Evolutionary conservation across 2,888 invertebrate genomes (phyloP).

Genomic region (Plemyria rubiginata): DNA sequence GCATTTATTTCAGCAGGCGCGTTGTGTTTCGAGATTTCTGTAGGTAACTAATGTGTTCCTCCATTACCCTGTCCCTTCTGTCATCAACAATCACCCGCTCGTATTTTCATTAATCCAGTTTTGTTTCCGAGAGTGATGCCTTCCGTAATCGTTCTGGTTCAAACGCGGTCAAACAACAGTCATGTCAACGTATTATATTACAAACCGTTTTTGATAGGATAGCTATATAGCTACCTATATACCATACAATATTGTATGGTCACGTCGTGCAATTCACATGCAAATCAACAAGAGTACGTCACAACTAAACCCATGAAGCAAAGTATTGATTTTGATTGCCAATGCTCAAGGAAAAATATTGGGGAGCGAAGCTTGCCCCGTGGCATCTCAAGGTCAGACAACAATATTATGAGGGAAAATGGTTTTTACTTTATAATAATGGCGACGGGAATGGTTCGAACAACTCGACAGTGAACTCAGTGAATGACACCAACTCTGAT

Average conservation of each 20-base stretch:
- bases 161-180: neutral
- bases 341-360: conserved; percentile 15
- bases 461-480: conserved; percentile 10
- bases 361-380: conserved; percentile 15
- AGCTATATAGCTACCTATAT: no score
- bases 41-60: conserved; percentile 68
- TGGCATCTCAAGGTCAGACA: conserved; percentile 20
- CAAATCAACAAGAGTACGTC: conserved; percentile 14
- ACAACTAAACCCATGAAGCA: conserved; percentile 10
- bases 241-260: no score
- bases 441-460: conserved; percentile 7
- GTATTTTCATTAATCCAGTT: conserved; percentile 54
- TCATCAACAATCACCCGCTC: conserved; percentile 47
- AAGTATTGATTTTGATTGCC: conserved; percentile 19
- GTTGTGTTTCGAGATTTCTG: conserved; percentile 46
- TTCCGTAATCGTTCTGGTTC: neutral
- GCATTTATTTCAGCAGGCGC: conserved; percentile 66
- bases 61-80: conserved; percentile 67
- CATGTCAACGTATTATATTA: neutral
- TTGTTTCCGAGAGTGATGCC: conserved; percentile 42
- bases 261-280: conserved; percentile 17
- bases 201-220: neutral
- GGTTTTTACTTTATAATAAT: conserved; percentile 22
- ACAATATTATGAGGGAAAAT: conserved; percentile 24
- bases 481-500: no score